These are phyloP conservation scores for Megalurothrips usitatus DNA, from an alignment of 2,888 invertebrate genomes.

Conservation along the genomic window DNA sequence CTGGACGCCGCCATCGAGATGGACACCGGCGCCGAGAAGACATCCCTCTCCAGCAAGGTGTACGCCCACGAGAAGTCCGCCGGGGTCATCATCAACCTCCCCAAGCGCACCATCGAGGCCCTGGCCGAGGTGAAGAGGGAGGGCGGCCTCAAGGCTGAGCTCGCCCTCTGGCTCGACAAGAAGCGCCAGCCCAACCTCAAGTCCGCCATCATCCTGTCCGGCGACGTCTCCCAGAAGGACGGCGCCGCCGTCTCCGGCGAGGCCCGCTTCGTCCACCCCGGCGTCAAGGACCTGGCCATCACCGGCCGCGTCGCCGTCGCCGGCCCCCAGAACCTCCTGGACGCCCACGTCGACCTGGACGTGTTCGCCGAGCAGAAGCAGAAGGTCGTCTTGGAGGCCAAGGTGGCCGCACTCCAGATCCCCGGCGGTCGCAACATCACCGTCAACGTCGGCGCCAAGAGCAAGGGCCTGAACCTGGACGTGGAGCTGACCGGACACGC, in stretches of 20 bases:
- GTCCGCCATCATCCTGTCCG: constrained; percentile 53
- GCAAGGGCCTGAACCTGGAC: constrained; percentile 44
- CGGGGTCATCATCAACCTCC: constrained; percentile 60
- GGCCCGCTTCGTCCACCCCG: constrained; percentile 63
- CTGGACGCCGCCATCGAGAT: neutral
- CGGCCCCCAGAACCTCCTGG: constrained; percentile 42
- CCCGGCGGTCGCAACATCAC: constrained; percentile 48
- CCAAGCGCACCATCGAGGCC: constrained; percentile 61
- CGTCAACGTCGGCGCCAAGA: constrained; percentile 45
- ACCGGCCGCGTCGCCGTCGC: constrained; percentile 45
- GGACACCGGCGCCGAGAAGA: constrained; percentile 3
- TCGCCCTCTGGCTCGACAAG: constrained; percentile 65
- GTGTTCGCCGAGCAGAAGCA: constrained; percentile 57
- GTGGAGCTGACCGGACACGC: constrained; percentile 43
- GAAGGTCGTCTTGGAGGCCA: constrained; percentile 49
- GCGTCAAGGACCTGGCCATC: constrained; percentile 49
- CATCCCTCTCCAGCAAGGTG: constrained; percentile 45
- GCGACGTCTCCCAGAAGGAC: constrained; percentile 52
- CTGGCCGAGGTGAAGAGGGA: constrained; percentile 51
- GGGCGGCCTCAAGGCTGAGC: constrained; percentile 60
- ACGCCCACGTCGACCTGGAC: constrained; percentile 52
- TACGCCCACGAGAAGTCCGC: constrained; percentile 61
- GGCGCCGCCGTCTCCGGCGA: constrained; percentile 53
- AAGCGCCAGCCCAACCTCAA: constrained; percentile 65
- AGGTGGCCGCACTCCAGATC: constrained; percentile 39